Percentiles rank a stretch among this genome's conserved stretches.
Conservation (phyloP, 1,140 invertebrate genomes). For the Agrypnia vestita region DNA sequence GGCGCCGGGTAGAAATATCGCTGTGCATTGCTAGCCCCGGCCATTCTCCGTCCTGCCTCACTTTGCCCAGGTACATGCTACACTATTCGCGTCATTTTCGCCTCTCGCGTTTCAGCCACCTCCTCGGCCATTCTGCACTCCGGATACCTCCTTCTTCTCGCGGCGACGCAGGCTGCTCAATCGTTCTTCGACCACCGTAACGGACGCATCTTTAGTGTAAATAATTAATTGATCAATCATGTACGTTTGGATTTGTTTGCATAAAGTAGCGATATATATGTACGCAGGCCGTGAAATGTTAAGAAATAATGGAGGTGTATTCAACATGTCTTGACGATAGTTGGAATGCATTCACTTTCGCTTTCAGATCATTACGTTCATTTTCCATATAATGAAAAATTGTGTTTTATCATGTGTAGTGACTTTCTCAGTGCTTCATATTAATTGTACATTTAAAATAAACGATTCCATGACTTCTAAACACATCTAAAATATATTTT, state of each 20-base stretch:
- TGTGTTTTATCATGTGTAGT: conserved; percentile 17
- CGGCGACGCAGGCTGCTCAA: conserved; percentile 34
- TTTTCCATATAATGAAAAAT: conserved; percentile 3
- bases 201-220: conserved; percentile 58
- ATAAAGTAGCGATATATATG: conserved; percentile 15
- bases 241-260: conserved; percentile 45
- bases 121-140: conserved; percentile 48
- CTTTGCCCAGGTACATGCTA: conserved; percentile 54
- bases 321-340: background rate
- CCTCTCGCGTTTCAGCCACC: conserved; percentile 54
- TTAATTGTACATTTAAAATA: too few relatives aligned
- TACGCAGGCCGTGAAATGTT: conserved; percentile 1
- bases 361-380: conserved; percentile 25
- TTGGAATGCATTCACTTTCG: conserved; percentile 36
- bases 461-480: too few relatives aligned
- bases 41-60: conserved; percentile 60
- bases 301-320: background rate
- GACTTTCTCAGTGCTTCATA: conserved; percentile 2
- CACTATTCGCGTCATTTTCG: conserved; percentile 55
- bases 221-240: conserved; percentile 45
- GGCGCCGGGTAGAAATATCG: conserved; percentile 56
- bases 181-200: conserved; percentile 54
- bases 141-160: conserved; percentile 52
- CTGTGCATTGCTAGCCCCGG: conserved; percentile 53
- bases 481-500: too few relatives aligned